phyloP scores from a whole-genome alignment of 2,888 invertebrate species.

The Amphipyra tragopoginis region DNA sequence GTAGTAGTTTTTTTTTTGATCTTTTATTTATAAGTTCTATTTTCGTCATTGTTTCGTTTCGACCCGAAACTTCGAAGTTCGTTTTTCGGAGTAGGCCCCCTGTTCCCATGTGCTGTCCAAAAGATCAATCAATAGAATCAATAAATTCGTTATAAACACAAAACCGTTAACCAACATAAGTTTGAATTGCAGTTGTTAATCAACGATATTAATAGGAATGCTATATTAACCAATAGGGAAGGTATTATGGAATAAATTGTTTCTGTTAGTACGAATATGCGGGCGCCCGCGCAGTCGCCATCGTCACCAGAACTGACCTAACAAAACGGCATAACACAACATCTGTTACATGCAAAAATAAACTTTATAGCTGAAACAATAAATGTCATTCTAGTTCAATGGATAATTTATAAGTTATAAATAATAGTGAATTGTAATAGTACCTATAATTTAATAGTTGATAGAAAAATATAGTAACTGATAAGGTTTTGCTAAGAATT shows the following conservation, averaged over 20 bases:
- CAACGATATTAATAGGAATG: constrained; percentile 82
- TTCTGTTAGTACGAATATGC: constrained; percentile 71
- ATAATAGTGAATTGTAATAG: constrained; percentile 48
- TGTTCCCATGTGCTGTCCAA: not conserved
- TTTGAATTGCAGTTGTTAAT: constrained; percentile 71
- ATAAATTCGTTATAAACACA: constrained; percentile 50
- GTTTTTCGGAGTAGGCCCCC: no score
- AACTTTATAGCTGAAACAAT: constrained; percentile 53
- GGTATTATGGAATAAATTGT: constrained; percentile 83
- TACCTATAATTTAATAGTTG: constrained; percentile 74
- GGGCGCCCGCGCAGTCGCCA: constrained; percentile 80
- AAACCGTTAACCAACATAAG: constrained; percentile 87
- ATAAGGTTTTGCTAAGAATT: constrained; percentile 70
- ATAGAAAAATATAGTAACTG: constrained; percentile 76
- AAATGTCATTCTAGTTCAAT: constrained; percentile 24
- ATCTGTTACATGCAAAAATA: constrained; percentile 53
- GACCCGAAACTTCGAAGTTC: no score
- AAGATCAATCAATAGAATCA: not conserved
- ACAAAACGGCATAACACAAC: constrained; percentile 60
- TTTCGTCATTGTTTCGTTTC: no score
- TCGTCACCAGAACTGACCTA: constrained; percentile 53
- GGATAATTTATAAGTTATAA: constrained; percentile 27
- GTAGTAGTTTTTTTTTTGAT: no score
- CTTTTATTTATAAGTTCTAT: no score
- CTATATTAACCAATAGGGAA: constrained; percentile 85